Conservation (phyloP, 1,140 invertebrate genomes). For the Harlomillsia oculata region DNA sequence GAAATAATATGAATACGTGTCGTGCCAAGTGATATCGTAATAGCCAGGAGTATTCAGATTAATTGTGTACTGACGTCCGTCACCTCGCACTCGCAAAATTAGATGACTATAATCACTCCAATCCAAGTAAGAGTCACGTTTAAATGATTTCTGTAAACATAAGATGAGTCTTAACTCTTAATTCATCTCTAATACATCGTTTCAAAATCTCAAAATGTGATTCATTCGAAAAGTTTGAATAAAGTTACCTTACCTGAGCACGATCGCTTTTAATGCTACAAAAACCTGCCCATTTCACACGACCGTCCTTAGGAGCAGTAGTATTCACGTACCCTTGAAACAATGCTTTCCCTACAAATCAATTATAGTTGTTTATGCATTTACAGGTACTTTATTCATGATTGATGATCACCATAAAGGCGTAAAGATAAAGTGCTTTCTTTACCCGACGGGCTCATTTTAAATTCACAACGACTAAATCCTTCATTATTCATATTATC, state of each 20-base stretch:
- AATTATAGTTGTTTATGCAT: background rate
- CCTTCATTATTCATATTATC: constrained; percentile 75
- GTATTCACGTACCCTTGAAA: constrained; percentile 33
- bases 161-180: background rate
- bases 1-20: constrained; percentile 69
- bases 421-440: too few relatives aligned
- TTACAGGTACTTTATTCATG: too few relatives aligned
- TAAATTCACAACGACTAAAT: constrained; percentile 54
- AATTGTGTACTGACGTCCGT: constrained; percentile 76
- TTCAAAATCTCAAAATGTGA: background rate
- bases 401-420: too few relatives aligned
- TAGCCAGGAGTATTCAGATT: constrained; percentile 59
- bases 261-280: constrained; percentile 23
- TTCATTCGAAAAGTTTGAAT: background rate
- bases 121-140: constrained; percentile 54
- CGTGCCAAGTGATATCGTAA: constrained; percentile 72
- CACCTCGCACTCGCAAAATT: constrained; percentile 73
- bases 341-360: constrained; percentile 10
- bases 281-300: constrained; percentile 28
- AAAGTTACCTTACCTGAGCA: constrained; percentile 9
- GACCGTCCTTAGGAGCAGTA: constrained; percentile 24
- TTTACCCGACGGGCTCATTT: constrained; percentile 52
- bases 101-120: constrained; percentile 74
- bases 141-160: constrained; percentile 67
- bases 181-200: background rate